phyloP scores from a whole-genome alignment of 1,140 invertebrate species.

The Dendrolimus kikuchii region DNA sequence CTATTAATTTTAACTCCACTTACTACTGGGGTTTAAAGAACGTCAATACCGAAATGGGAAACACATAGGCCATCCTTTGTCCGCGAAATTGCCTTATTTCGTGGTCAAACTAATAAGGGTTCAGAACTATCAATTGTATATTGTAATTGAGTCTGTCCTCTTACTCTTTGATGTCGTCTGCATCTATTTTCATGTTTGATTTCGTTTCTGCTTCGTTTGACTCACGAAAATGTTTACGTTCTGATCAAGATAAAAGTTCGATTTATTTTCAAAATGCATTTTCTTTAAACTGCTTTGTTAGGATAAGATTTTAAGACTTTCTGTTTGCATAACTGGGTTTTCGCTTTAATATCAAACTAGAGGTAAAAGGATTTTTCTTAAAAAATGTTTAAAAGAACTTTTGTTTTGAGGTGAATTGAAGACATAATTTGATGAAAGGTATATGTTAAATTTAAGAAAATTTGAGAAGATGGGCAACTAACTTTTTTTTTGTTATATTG shows the following conservation, averaged over 20 bases:
- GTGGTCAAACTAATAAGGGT: slow-evolving; percentile 54
- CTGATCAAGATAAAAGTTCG: slow-evolving; percentile 13
- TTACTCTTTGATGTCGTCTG: slow-evolving; percentile 55
- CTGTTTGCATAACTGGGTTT: not conserved
- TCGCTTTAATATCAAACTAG: not conserved
- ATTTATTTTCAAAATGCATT: slow-evolving; percentile 5
- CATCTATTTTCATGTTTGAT: slow-evolving; percentile 31
- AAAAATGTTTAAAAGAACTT: no score
- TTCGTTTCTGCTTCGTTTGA: slow-evolving; percentile 30
- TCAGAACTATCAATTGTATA: slow-evolving; percentile 53
- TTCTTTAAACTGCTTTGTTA: no score
- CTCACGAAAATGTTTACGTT: slow-evolving; percentile 21
- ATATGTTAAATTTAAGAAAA: no score
- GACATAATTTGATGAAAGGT: no score
- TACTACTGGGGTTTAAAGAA: no score
- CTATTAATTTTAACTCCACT: no score
- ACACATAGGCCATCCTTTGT: slow-evolving; percentile 56
- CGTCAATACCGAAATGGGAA: not conserved
- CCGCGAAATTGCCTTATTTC: slow-evolving; percentile 62
- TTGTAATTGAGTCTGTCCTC: slow-evolving; percentile 52
- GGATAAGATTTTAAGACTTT: no score
- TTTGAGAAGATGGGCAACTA: no score
- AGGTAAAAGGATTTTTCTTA: no score
- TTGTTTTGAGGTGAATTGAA: no score
- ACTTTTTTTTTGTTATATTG: no score